These are phyloP conservation scores for Papilio dardanus DNA, from an alignment of 1,140 invertebrate genomes.

Conservation along the genomic window DNA sequence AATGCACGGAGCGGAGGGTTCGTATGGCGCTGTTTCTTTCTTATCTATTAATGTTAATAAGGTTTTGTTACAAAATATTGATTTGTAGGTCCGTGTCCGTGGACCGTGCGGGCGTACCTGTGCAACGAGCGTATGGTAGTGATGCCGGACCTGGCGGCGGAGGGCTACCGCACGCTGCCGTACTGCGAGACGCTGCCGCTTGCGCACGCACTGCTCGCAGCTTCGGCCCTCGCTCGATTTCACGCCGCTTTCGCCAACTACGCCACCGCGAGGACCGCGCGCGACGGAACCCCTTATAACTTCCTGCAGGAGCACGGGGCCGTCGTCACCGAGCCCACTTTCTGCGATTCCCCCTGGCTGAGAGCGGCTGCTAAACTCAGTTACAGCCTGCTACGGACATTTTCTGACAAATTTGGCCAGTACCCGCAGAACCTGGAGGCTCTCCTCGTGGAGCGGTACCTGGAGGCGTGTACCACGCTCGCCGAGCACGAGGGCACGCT, in stretches of 20 bases:
- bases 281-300: conserved; percentile 39
- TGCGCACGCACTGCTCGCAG: conserved; percentile 49
- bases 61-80: not conserved
- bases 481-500: conserved; percentile 55
- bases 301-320: conserved; percentile 48
- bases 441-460: conserved; percentile 45
- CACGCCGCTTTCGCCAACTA: conserved; percentile 66
- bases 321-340: conserved; percentile 53
- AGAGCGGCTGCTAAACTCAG: conserved; percentile 55
- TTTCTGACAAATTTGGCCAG: conserved; percentile 52
- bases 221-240: conserved; percentile 58
- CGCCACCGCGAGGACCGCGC: conserved; percentile 46
- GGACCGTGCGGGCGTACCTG: conserved; percentile 56
- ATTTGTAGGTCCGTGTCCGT: conserved; percentile 56
- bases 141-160: conserved; percentile 55
- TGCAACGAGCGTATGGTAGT: conserved; percentile 60
- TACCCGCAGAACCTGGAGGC: conserved; percentile 50
- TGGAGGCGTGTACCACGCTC: conserved; percentile 56
- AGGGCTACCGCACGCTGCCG: conserved; percentile 54
- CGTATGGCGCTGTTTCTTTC: conserved; percentile 31
- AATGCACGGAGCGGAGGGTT: conserved; percentile 51
- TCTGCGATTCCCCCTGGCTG: conserved; percentile 58
- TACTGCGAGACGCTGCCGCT: conserved; percentile 51
- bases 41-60: not conserved
- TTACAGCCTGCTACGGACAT: conserved; percentile 53